phyloP scores from a whole-genome alignment of 2,113 vertebrate species.

The Aspidoscelis tigris region DNA sequence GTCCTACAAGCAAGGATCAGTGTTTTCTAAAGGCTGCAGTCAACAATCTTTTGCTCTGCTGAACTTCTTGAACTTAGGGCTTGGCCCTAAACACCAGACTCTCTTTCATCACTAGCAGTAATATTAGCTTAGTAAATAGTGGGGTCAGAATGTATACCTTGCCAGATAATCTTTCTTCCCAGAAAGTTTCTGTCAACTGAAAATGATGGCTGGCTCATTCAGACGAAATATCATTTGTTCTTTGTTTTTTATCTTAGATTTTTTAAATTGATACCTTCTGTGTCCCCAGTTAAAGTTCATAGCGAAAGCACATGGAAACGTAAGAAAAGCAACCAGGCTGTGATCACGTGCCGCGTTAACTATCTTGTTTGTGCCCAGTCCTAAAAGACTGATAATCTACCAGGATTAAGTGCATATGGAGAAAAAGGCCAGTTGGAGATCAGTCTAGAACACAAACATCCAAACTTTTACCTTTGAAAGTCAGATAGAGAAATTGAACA shows the following conservation, averaged over 20 bases:
- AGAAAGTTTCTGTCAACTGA: slow-evolving; percentile 9
- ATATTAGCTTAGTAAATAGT: background rate
- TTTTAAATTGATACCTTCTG: background rate
- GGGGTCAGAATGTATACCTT: background rate
- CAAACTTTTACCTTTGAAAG: too few species aligned
- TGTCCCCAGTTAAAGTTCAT: background rate
- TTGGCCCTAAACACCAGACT: background rate
- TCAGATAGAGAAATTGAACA: too few species aligned
- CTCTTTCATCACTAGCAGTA: background rate
- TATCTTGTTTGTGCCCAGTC: background rate
- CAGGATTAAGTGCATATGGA: background rate
- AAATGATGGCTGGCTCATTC: background rate
- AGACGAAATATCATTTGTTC: background rate
- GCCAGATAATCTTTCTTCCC: slow-evolving; percentile 19
- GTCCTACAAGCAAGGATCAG: too few species aligned
- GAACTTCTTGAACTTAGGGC: background rate
- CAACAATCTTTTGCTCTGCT: background rate
- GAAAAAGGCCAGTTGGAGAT: background rate
- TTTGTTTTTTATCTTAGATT: background rate
- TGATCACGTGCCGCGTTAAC: background rate
- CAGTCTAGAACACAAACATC: background rate
- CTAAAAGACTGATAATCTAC: background rate
- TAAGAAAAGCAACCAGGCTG: too few species aligned
- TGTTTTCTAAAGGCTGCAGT: too few species aligned
- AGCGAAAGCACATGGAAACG: too few species aligned